A percentile compares a stretch with the other conserved stretches of the same genome.
These are phyloP conservation scores for Drosophila greeni DNA, from an alignment of 2,888 invertebrate genomes.

Conservation along the genomic window DNA sequence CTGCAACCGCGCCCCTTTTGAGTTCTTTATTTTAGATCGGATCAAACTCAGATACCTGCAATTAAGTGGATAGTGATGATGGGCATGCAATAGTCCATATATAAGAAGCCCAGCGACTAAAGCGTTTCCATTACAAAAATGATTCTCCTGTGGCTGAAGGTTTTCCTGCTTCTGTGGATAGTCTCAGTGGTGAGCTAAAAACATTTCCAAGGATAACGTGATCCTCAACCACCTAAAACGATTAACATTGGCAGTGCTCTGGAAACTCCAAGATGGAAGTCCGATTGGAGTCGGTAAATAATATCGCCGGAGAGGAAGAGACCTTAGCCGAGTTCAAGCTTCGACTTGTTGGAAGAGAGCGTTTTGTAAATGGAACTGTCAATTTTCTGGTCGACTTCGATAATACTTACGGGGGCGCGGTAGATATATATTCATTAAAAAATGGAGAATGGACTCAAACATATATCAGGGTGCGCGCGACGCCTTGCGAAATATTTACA, in stretches of 20 bases:
- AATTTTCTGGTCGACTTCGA: not conserved
- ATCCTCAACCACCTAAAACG: not conserved
- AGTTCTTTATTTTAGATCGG: not conserved
- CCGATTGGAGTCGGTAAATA: not conserved
- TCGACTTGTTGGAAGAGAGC: slow-evolving; percentile 1
- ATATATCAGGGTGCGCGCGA: not conserved
- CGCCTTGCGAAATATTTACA: not conserved
- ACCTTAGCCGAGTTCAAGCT: not conserved
- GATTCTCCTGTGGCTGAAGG: not conserved
- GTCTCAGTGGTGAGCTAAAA: not conserved
- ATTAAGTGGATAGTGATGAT: no score
- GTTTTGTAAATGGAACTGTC: not conserved
- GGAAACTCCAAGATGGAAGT: accelerated
- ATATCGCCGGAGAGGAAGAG: not conserved
- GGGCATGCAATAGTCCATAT: not conserved
- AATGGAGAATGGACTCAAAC: not conserved
- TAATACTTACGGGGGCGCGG: not conserved
- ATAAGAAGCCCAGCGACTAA: not conserved
- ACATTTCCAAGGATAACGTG: not conserved
- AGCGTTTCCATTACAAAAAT: not conserved
- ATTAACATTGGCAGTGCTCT: not conserved
- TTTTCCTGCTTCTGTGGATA: not conserved
- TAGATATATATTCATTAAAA: not conserved
- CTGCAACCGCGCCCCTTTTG: not conserved
- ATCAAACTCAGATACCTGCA: not conserved